Percentiles rank a stretch among this genome's conserved stretches.
Evolutionary conservation across 2,888 invertebrate genomes (phyloP).

Genomic region (Belgica antarctica): DNA sequence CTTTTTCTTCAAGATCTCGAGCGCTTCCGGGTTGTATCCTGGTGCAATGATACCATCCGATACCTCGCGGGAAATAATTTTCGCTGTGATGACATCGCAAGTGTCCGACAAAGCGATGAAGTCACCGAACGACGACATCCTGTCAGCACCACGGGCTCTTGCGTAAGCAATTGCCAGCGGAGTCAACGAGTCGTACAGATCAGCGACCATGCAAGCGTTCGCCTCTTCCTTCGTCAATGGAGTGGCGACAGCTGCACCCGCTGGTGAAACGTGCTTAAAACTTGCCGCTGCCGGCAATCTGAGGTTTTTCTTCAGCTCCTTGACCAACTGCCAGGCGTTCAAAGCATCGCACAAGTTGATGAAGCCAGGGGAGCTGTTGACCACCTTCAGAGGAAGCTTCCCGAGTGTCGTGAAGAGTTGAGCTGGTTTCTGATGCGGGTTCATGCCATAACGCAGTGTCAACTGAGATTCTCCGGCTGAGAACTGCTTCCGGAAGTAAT

Average conservation of each 20-base stretch:
- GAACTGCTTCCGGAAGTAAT: conserved; percentile 92
- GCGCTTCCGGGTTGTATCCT: conserved; percentile 78
- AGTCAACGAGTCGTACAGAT: conserved; percentile 68
- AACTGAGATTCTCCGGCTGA: conserved; percentile 74
- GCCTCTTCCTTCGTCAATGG: conserved; percentile 76
- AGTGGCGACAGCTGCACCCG: conserved; percentile 90
- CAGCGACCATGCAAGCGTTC: conserved; percentile 89
- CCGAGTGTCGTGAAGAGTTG: conserved; percentile 80
- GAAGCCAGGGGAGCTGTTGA: conserved; percentile 95
- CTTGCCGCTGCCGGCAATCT: conserved; percentile 89
- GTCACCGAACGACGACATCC: conserved; percentile 99
- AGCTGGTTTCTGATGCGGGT: conserved; percentile 96
- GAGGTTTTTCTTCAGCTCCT: conserved; percentile 76
- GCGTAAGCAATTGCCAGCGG: conserved; percentile 91
- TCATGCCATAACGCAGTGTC: conserved; percentile 91
- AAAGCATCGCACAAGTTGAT: conserved; percentile 97
- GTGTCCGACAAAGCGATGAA: conserved; percentile 90
- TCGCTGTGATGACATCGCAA: conserved; percentile 88
- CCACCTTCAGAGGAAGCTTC: conserved; percentile 77
- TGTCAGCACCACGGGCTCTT: conserved; percentile 92
- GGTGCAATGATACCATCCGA: conserved; percentile 99
- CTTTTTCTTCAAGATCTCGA: conserved; percentile 86
- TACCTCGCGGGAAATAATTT: conserved; percentile 88
- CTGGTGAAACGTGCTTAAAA: conserved; percentile 98
- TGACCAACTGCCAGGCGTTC: conserved; percentile 95